Evolutionary conservation across 2,113 vertebrate species (phyloP), one percentile per base, ranked within the genome.

Genomic region (Ctenomys sociabilis): DNA sequence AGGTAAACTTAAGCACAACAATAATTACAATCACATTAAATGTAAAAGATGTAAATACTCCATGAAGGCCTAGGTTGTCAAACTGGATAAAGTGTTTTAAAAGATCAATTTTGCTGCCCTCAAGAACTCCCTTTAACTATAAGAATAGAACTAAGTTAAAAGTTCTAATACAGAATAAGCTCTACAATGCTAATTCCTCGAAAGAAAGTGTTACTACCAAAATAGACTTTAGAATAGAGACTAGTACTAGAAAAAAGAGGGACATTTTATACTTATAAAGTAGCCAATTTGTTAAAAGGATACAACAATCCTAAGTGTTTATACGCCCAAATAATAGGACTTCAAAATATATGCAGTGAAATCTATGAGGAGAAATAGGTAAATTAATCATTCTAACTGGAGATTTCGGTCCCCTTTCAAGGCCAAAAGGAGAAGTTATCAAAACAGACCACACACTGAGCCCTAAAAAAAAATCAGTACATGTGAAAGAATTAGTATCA

Each of bases 171-270:
- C 57, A 3, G 12, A 21, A 78, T 90, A 83, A 87, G 17, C 80
- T 37, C 77, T n/a, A 70, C 5, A 37, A 43, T 89, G 22, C 57
- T 87, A 73, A 94, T 28, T 83, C 12, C 75, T 85, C 49, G 72
- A 88, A 94, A 73, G 43, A 61, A 86, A 86, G 16, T 61, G 75
- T 63, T 88, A 88, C 30, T 88, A 80, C 77, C 59, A 81, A 90
- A 92, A 57, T 88, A 84, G 45, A 75, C 57, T 93, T 95, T 22
- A 94, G 19, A 94, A 72, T 54, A 93, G 91, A 93, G 81, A 68
- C 17, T 59, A 78, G 68, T 95, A 83, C 30, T 37, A 95, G 68
- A 22, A 57, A 73, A 89, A 89, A 92, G 32, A 97, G 24, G 26
- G 28, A 68, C 19, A 75, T 87, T 96, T 93, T 37, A 57, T 75